Percentiles rank a stretch among this genome's conserved stretches.
Conservation (phyloP, 2,888 invertebrate species). For the Melanostoma mellinum region DNA sequence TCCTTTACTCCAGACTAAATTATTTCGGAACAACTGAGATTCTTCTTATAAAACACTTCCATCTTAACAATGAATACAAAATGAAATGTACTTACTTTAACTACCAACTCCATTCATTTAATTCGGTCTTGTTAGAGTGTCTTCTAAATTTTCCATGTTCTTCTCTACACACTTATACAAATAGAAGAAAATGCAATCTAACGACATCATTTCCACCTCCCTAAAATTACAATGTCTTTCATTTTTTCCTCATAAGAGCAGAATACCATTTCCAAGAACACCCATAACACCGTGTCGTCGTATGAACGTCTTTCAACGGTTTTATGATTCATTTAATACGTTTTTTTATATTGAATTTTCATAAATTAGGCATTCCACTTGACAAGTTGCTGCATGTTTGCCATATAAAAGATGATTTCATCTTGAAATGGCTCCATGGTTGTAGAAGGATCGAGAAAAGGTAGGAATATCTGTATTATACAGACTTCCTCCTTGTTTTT, state of each 20-base stretch:
- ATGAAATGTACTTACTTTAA: no score
- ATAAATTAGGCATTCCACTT: constrained; percentile 70
- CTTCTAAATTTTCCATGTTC: no score
- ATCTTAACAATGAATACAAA: no score
- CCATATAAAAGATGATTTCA: constrained; percentile 61
- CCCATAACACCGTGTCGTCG: constrained; percentile 17
- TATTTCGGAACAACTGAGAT: no score
- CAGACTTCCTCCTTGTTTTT: not conserved
- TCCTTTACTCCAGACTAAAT: no score
- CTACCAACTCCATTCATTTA: no score
- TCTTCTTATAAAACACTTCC: no score
- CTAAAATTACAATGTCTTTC: constrained; percentile 59
- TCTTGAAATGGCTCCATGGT: constrained; percentile 2
- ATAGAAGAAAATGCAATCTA: constrained; percentile 44
- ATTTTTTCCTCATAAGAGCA: constrained; percentile 15
- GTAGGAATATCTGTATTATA: not conserved
- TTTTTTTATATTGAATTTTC: constrained; percentile 71
- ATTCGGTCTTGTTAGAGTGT: no score
- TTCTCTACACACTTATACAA: no score
- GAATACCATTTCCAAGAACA: constrained; percentile 27
- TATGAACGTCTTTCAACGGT: constrained; percentile 38
- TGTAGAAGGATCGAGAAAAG: not conserved
- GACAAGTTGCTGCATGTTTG: constrained; percentile 66
- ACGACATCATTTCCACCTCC: constrained; percentile 49
- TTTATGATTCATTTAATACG: constrained; percentile 60